Percentiles rank a stretch among this genome's conserved stretches.
Evolutionary conservation across 2,888 invertebrate species (phyloP).

Genomic region (Oscheius sp.): DNA sequence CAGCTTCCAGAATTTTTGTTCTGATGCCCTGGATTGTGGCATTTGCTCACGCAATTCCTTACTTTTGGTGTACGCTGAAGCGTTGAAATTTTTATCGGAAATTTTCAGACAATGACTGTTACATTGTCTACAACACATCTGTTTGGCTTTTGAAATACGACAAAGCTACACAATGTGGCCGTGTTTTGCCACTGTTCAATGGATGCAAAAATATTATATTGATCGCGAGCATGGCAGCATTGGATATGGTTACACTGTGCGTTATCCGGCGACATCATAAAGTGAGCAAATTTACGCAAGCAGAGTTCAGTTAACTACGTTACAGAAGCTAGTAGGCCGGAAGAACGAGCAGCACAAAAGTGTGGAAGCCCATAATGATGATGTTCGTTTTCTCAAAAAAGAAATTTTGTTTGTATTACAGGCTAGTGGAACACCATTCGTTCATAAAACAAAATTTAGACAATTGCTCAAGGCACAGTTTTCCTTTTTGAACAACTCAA

Average conservation of each 20-base stretch:
- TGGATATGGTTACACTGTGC: too few species aligned
- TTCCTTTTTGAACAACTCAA: slow-evolving; percentile 54
- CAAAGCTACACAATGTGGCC: too few species aligned
- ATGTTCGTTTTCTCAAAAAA: too few species aligned
- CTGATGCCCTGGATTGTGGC: slow-evolving; percentile 38
- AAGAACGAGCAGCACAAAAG: neutral
- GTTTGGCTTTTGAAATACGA: too few species aligned
- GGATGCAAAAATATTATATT: too few species aligned
- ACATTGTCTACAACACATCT: neutral
- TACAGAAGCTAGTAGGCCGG: neutral
- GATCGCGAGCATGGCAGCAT: too few species aligned
- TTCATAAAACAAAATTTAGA: slow-evolving; percentile 12
- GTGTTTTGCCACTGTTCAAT: too few species aligned
- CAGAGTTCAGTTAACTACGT: too few species aligned
- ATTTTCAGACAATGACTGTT: neutral
- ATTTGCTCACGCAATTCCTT: slow-evolving; percentile 42
- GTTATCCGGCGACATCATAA: too few species aligned
- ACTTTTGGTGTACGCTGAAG: slow-evolving; percentile 37
- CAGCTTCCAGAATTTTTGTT: neutral
- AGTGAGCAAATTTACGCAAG: too few species aligned
- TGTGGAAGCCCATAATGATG: neutral
- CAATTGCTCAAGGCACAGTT: slow-evolving; percentile 46
- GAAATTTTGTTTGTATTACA: too few species aligned
- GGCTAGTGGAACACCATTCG: neutral
- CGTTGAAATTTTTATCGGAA: neutral